Base-by-base conservation (phyloP, 2,797 vertebrate species). In the Phalloptychus januarius region DNA sequence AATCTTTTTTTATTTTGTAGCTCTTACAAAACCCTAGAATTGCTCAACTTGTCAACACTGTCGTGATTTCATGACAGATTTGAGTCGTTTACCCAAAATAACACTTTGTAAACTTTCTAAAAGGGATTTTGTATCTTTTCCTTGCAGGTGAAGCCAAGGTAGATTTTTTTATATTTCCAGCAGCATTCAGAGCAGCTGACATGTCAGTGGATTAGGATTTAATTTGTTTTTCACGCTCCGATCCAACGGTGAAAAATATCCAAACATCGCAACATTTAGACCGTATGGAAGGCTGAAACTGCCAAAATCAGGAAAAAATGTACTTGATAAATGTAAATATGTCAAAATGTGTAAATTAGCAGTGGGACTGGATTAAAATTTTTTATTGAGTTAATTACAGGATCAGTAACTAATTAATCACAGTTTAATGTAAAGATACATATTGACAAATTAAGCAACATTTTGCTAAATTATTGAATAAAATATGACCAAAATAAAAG, bases 41-140 rank as follows among this genome's bases (percentile, higher is more conserved):
- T 33, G 25, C 87, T 88, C 4, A 78, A 76, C 44, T 79, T 71
- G 78, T 61, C 73, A 71, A 76, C n/a, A 25, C 45, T 82, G 36
- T 74, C 74, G n/a, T 63, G 7, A 50, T 33, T 54, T 72, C 63
- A 71, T 40, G 50, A 85, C 74, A n/a, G 48, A 87, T 81, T 86
- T 7, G 7, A 89, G 85, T 80, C 2, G 63, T 86, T 89, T 72
- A 88, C 87, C 87, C 83, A 65, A 23, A 40, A 86, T 72, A 77
- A 78, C 86, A 78, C 89, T 95, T 95, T 94, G 81, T 95, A 93
- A 88, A 90, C 86, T 94, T 95, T 95, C 85, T 90, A 92, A 91
- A 86, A 91, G 72, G 18, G 70, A 63, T 90, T 94, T 94, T 93
- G 79, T 94, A 94, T 91, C 63, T 91, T 92, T 94, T 89, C 86